Conservation (phyloP, 2,113 vertebrate genomes). For the Propithecus coquereli region DNA sequence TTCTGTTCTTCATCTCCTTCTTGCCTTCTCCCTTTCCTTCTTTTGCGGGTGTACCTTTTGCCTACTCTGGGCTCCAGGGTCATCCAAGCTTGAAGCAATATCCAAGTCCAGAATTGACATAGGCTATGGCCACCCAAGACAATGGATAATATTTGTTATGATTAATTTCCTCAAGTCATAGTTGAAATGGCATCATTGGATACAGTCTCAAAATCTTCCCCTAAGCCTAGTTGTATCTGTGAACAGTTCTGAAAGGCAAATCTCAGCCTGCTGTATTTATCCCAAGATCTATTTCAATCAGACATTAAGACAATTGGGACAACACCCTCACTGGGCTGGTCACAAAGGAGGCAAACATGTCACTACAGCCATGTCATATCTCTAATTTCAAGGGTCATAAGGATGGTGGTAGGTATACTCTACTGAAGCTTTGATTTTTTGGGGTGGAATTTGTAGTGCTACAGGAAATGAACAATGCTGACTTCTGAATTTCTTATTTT, state of each 20-base stretch:
- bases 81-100: background rate
- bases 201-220: background rate
- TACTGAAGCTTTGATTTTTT: background rate
- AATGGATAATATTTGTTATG: background rate
- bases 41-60: background rate
- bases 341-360: background rate
- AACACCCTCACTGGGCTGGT: background rate
- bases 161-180: background rate
- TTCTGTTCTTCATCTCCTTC: background rate
- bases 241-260: conserved; percentile 10
- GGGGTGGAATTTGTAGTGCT: background rate
- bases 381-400: background rate
- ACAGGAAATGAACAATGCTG: background rate
- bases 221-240: background rate
- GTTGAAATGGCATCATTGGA: background rate
- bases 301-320: background rate
- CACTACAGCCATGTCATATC: background rate
- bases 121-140: background rate
- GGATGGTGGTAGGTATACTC: background rate
- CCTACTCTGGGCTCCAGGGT: background rate
- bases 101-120: background rate
- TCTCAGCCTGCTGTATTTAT: background rate
- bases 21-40: background rate
- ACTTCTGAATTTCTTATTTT: background rate
- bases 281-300: background rate